A percentile compares a stretch with the other conserved stretches of the same genome.
Conservation (phyloP, 2,888 invertebrate genomes). For the Encarsia formosa region DNA sequence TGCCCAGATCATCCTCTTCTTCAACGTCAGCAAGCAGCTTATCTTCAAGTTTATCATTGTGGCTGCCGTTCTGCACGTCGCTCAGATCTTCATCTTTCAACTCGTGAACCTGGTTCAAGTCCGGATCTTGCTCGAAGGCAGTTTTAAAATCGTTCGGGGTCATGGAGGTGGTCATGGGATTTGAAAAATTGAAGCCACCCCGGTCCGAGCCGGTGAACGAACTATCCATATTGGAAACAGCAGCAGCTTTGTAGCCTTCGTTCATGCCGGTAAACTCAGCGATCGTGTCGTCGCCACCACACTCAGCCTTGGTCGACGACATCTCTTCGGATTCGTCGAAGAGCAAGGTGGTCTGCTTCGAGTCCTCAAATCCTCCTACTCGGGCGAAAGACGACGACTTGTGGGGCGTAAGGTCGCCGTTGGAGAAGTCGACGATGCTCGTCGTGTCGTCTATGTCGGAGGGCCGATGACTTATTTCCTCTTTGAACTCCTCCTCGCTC, state of each 20-base stretch:
- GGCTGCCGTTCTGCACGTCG: constrained; percentile 20
- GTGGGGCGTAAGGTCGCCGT: constrained; percentile 43
- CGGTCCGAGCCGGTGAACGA: constrained; percentile 37
- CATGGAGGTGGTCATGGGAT: constrained; percentile 46
- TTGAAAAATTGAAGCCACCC: constrained; percentile 35
- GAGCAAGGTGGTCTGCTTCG: background rate
- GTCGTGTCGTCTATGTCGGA: constrained; percentile 51
- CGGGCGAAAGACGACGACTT: background rate
- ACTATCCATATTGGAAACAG: constrained; percentile 38
- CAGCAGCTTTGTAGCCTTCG: constrained; percentile 39
- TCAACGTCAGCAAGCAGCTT: constrained; percentile 14
- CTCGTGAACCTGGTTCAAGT: constrained; percentile 54
- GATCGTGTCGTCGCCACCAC: constrained; percentile 56
- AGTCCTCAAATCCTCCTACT: constrained; percentile 3
- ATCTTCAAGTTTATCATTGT: constrained; percentile 12
- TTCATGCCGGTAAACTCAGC: constrained; percentile 42
- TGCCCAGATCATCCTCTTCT: constrained; percentile 6
- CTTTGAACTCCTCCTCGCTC: constrained; percentile 62
- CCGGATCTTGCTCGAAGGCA: constrained; percentile 39
- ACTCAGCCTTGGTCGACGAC: constrained; percentile 54
- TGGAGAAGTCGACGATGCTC: constrained; percentile 50
- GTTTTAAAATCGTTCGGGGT: constrained; percentile 41
- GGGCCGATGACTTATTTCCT: constrained; percentile 62
- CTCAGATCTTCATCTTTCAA: constrained; percentile 38
- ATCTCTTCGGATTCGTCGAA: constrained; percentile 54